phyloP scores from a whole-genome alignment of 2,797 vertebrate species.

The Melanogrammus aeglefinus region DNA sequence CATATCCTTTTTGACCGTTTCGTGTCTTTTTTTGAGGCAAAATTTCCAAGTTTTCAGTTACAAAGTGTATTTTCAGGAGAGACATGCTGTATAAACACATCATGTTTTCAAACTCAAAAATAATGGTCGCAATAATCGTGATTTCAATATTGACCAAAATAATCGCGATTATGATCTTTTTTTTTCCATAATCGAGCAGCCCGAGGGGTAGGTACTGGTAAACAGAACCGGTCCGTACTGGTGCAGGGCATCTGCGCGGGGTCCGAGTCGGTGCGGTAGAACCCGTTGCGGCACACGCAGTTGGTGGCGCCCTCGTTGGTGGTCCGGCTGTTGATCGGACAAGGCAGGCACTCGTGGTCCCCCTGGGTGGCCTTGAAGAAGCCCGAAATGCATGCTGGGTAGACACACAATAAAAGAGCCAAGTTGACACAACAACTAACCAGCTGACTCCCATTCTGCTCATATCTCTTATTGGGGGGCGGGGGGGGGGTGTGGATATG shows the following conservation, averaged over 20 bases:
- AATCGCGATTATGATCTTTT: too few species aligned
- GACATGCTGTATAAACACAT: too few species aligned
- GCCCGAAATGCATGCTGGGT: slow-evolving; percentile 82
- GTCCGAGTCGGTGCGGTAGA: slow-evolving; percentile 87
- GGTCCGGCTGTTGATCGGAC: slow-evolving; percentile 92
- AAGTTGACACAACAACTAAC: not conserved
- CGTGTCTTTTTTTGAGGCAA: too few species aligned
- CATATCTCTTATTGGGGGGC: not conserved
- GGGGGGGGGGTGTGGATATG: not conserved
- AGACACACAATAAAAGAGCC: not conserved
- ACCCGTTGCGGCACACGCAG: slow-evolving; percentile 86
- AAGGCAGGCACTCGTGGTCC: slow-evolving; percentile 84
- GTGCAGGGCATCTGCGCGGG: slow-evolving; percentile 91
- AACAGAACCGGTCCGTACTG: slow-evolving; percentile 73
- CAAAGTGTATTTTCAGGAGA: too few species aligned
- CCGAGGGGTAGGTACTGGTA: not conserved
- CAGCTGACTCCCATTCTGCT: not conserved
- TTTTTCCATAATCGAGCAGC: too few species aligned
- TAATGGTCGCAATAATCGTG: too few species aligned
- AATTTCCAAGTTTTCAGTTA: too few species aligned
- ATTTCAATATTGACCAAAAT: too few species aligned
- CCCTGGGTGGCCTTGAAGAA: slow-evolving; percentile 93
- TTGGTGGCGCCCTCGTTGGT: slow-evolving; percentile 86
- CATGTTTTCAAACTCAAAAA: too few species aligned
- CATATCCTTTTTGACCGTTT: too few species aligned